Evolutionary conservation across 2,113 vertebrate genomes (phyloP), one percentile per base, ranked within the genome.

Genomic region (Xiphias gladius): DNA sequence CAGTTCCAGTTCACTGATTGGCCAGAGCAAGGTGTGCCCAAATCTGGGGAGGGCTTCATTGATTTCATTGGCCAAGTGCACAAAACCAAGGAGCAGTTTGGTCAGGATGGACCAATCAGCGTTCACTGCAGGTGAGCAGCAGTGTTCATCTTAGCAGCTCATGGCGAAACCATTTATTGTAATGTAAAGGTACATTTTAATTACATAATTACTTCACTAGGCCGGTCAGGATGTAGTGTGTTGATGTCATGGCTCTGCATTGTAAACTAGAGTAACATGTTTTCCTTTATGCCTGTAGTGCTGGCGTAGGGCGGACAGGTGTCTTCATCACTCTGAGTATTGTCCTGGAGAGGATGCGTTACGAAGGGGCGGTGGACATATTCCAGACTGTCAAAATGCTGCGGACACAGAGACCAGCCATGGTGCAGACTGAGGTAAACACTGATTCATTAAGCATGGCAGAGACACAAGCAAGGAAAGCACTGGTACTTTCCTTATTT

Each of bases 311-410:
- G 81, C 95, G 98, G 91, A 99, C 98, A 0, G 98, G 98, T 0
- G 98, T 99, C 67, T 99, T 99, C 86, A 98, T 99, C 94, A 98
- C 98, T 0, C 95, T 99, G 83, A 99, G 98, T 88, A 99, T 99
- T 30, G 98, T 99, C 28, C 95, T 99, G 94, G 98, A 99, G 87
- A 93, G 98, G 43, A 99, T 99, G 98, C 98, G 98, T 72, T 99
- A 99, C 0, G 98, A 99, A 80, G 98, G 98, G 0, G 97, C 98
- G n/a, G 98, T 99, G 92, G 98, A 99, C 95, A 97, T 99, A 91
- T 99, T 99, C 96, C 98, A 99, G 96, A 99, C 98, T 0, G 98
- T 99, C 91, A 99, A 99, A 95, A 98, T 99, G 98, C 96, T 99
- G 93, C 96, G 98, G 65, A 99, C 98, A 71, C 98, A 99, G 94